These are phyloP conservation scores for Idaea biselata DNA, from an alignment of 2,888 invertebrate genomes.

Conservation along the genomic window DNA sequence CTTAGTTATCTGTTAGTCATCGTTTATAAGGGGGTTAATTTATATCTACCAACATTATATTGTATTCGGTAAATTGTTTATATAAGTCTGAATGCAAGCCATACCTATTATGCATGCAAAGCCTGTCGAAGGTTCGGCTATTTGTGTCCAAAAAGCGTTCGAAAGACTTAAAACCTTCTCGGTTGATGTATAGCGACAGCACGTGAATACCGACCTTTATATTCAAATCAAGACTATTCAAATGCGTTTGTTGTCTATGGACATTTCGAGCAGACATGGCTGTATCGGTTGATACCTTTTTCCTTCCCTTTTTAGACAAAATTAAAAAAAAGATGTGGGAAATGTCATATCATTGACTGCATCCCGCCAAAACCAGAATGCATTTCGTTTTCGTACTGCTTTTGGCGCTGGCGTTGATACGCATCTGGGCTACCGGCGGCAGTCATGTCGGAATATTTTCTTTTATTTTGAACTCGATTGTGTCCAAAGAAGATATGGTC, in stretches of 20 bases:
- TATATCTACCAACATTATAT: no score
- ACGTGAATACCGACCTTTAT: slow-evolving; percentile 76
- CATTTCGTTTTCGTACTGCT: slow-evolving; percentile 46
- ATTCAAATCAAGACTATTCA: slow-evolving; percentile 77
- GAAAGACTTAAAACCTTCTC: slow-evolving; percentile 74
- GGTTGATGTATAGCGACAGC: slow-evolving; percentile 75
- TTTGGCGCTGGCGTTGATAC: slow-evolving; percentile 54
- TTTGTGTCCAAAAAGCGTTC: slow-evolving; percentile 78
- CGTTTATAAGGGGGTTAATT: no score
- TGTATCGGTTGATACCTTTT: background rate
- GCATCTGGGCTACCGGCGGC: slow-evolving; percentile 69
- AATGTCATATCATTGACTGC: slow-evolving; percentile 68
- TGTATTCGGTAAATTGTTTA: no score
- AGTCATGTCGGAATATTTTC: slow-evolving; percentile 51
- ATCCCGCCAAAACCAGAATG: slow-evolving; percentile 39
- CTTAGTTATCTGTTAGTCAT: no score
- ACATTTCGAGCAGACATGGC: slow-evolving; percentile 44
- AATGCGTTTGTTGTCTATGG: slow-evolving; percentile 74
- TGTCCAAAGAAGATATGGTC: slow-evolving; percentile 67
- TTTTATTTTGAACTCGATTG: slow-evolving; percentile 69
- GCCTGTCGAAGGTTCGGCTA: slow-evolving; percentile 71
- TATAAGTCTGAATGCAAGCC: no score
- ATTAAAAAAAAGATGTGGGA: slow-evolving; percentile 67
- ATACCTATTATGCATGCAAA: slow-evolving; percentile 29
- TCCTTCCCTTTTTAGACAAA: background rate